These are phyloP conservation scores for Melinopterus prodromus DNA, from an alignment of 2,888 invertebrate species.

Conservation along the genomic window DNA sequence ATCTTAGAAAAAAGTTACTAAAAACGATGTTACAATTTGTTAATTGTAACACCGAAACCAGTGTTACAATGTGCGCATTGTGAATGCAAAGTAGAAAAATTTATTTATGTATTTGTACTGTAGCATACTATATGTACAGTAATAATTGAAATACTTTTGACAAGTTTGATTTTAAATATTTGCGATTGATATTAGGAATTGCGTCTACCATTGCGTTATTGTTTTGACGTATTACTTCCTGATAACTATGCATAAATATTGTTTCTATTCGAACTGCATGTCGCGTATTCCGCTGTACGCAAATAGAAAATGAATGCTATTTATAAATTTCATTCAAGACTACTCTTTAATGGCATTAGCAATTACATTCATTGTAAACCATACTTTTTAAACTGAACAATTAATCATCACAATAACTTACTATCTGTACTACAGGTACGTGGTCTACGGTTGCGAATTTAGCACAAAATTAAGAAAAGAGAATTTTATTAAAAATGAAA, in stretches of 20 bases:
- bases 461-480: too few relatives aligned
- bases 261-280: neutral
- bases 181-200: neutral
- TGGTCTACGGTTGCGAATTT: too few relatives aligned
- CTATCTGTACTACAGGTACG: neutral
- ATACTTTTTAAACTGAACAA: neutral
- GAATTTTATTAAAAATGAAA: too few relatives aligned
- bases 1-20: too few relatives aligned
- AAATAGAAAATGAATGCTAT: neutral
- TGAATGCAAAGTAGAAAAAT: too few relatives aligned
- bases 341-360: neutral
- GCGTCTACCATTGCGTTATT: neutral
- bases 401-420: neutral
- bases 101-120: too few relatives aligned
- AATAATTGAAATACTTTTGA: neutral
- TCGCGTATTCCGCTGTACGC: neutral
- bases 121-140: too few relatives aligned
- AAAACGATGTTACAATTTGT: too few relatives aligned
- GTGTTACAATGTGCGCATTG: too few relatives aligned
- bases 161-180: neutral
- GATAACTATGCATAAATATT: neutral
- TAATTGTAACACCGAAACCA: too few relatives aligned
- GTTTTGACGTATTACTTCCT: neutral
- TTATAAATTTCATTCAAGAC: neutral
- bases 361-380: neutral